Evolutionary conservation across 2,113 vertebrate species (phyloP).

Genomic region (Atrichornis clamosus): DNA sequence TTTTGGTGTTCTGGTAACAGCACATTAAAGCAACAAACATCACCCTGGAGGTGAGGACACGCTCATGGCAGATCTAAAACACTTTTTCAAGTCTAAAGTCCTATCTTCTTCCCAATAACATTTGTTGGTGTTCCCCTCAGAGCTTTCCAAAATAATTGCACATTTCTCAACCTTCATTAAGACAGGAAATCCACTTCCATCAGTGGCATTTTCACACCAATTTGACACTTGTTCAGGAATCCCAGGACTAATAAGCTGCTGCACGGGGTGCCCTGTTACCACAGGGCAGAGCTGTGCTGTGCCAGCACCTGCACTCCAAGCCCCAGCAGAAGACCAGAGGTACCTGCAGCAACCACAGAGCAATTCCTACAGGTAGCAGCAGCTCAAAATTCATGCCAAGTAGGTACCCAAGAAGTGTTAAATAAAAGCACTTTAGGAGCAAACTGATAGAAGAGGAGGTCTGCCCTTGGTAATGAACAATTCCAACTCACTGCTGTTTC

Average conservation of each 20-base stretch:
- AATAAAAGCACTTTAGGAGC: background rate
- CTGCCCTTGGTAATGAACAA: background rate
- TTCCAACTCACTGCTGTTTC: background rate
- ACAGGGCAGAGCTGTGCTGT: background rate
- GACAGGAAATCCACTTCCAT: background rate
- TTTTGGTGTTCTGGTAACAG: background rate
- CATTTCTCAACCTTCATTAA: background rate
- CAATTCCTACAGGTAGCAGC: background rate
- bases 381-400: background rate
- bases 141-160: background rate
- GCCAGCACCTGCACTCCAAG: background rate
- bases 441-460: background rate
- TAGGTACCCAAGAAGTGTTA: background rate
- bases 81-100: background rate
- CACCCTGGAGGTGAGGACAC: background rate
- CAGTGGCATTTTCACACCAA: background rate
- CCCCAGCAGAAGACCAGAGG: background rate
- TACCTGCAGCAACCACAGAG: background rate
- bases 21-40: background rate
- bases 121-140: background rate
- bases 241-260: background rate
- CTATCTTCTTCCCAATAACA: background rate
- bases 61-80: rapidly evolving
- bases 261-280: background rate
- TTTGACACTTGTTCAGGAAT: background rate